Conservation (phyloP, 2,797 vertebrate genomes). For the Enteromius thamalakanensis region DNA sequence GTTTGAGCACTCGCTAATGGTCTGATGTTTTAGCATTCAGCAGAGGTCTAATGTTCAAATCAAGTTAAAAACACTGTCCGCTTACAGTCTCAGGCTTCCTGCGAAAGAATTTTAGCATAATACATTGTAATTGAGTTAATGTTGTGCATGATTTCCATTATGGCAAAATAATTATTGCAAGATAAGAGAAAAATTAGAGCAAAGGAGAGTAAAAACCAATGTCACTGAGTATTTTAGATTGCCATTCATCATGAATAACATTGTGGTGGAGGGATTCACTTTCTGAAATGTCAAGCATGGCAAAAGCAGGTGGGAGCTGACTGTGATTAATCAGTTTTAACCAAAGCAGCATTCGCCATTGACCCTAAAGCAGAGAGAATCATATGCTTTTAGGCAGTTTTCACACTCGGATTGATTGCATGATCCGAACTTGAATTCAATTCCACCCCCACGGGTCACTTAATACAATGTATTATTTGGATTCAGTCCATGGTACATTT, state of each 20-base stretch:
- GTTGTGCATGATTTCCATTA: conserved; percentile 40
- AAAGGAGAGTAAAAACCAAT: conserved; percentile 32
- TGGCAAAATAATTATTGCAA: conserved; percentile 18
- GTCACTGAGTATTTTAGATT: conserved; percentile 39
- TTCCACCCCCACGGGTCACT: conserved; percentile 11
- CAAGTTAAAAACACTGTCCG: background rate
- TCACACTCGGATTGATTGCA: conserved; percentile 30
- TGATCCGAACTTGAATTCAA: conserved; percentile 16
- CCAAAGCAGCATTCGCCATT: conserved; percentile 44
- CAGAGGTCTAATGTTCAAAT: conserved; percentile 3
- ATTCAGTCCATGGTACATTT: conserved; percentile 19
- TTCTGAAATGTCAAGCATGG: conserved; percentile 65
- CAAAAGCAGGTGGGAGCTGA: conserved; percentile 53
- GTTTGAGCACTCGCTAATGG: conserved; percentile 25
- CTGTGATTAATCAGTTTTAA: conserved; percentile 59
- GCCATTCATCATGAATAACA: conserved; percentile 41
- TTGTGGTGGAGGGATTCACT: conserved; percentile 28
- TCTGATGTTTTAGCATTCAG: conserved; percentile 35
- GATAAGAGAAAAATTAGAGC: conserved; percentile 8
- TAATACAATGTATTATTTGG: conserved; percentile 5
- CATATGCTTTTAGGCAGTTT: conserved; percentile 22
- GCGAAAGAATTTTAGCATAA: conserved; percentile 2
- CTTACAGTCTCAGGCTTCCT: background rate
- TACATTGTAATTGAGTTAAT: conserved; percentile 24
- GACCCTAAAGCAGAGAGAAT: conserved; percentile 57